Conservation (phyloP, 1,140 invertebrate species). For the Diabrotica virgifera region DNA sequence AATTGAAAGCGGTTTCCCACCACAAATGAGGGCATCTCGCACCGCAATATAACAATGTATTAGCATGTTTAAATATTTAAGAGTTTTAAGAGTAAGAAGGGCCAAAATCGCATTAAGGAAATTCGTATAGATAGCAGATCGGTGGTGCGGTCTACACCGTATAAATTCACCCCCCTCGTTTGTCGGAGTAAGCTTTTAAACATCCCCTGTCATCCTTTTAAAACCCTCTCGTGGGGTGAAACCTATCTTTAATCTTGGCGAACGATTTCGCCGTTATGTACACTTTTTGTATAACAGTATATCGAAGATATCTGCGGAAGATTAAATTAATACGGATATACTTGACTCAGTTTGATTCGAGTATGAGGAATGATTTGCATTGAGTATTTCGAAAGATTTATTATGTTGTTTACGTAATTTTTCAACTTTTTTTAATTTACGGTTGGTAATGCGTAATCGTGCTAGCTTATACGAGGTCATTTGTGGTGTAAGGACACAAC, state of each 20-base stretch:
- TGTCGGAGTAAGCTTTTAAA: slow-evolving; percentile 17
- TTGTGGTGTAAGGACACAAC: too few relatives aligned
- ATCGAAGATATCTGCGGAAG: neutral
- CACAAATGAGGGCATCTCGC: too few relatives aligned
- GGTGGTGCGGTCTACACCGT: slow-evolving; percentile 7
- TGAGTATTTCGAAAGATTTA: slow-evolving; percentile 1
- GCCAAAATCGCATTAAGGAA: slow-evolving; percentile 27
- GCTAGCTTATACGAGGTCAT: too few relatives aligned
- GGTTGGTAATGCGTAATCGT: too few relatives aligned
- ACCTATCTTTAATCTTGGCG: slow-evolving; percentile 28
- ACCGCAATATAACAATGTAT: slow-evolving; percentile 8
- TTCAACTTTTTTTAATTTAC: too few relatives aligned
- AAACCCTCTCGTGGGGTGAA: slow-evolving; percentile 26
- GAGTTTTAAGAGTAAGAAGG: slow-evolving; percentile 5
- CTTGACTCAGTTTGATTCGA: neutral
- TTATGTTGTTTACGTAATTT: too few relatives aligned
- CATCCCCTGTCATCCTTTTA: slow-evolving; percentile 22
- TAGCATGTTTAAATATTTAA: slow-evolving; percentile 18
- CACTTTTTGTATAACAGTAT: neutral
- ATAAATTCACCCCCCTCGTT: slow-evolving; percentile 15
- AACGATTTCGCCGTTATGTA: slow-evolving; percentile 6
- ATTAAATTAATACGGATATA: neutral
- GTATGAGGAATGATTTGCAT: slow-evolving; percentile 1
- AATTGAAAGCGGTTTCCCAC: too few relatives aligned
- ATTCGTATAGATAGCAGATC: slow-evolving; percentile 17